phyloP scores from a whole-genome alignment of 2,113 vertebrate genomes.

The Sprattus sprattus region DNA sequence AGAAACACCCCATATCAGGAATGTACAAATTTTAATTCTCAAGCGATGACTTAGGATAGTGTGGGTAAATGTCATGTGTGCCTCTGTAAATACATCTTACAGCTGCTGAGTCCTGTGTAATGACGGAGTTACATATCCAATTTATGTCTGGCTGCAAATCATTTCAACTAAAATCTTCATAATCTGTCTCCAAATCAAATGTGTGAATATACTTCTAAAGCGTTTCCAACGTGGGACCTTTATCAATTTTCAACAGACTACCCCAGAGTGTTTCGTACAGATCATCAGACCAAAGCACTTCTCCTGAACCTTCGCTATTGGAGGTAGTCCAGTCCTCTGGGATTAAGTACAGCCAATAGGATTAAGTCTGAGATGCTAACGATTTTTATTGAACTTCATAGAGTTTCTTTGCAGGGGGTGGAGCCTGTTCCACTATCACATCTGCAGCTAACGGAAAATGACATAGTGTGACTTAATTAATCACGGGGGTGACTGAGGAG shows the following conservation, averaged over 20 bases:
- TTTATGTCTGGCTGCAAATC: neutral
- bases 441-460: slow-evolving; percentile 42
- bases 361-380: slow-evolving; percentile 7
- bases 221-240: neutral
- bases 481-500: slow-evolving; percentile 42
- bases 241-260: neutral
- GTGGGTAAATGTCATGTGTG: neutral
- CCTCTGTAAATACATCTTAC: neutral
- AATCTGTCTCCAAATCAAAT: neutral
- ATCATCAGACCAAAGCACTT: neutral
- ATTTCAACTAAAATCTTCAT: neutral
- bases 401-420: slow-evolving; percentile 20
- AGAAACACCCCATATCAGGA: neutral
- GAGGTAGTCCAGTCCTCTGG: neutral
- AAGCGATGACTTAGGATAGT: neutral
- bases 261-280: neutral
- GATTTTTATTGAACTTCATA: slow-evolving; percentile 23
- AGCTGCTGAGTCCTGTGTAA: too few relatives aligned
- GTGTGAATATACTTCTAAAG: neutral
- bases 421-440: slow-evolving; percentile 44
- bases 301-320: neutral
- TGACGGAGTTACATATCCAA: neutral
- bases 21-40: neutral
- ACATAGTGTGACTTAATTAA: slow-evolving; percentile 51
- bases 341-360: neutral